Evolutionary conservation across 2,113 vertebrate genomes (phyloP), one percentile per base, ranked within the genome.

Genomic region (Fregata magnificens): DNA sequence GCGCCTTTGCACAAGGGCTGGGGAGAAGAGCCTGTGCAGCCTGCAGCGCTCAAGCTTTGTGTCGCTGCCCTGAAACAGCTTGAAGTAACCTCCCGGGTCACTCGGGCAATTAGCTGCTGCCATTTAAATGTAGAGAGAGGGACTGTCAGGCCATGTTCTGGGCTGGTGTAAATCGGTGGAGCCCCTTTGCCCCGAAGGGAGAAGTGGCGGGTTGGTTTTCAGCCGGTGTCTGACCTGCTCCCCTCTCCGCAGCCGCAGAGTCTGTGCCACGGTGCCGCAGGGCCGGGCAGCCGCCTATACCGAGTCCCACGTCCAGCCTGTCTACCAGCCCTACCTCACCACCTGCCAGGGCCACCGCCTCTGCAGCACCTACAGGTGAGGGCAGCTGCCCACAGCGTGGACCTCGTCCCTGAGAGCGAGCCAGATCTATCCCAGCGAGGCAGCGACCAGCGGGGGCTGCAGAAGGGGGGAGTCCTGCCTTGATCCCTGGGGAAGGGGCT

Each of bases 341-440:
- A 94, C 98, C 93, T 99, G 99, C 82, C 98, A 97, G 5, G 99
- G 98, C 32, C 98, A 99, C 34, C 98, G 98, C 7, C 95, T 99
- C 92, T 99, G 99, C 98, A 99, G 99, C 97, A 99, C 99, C 5
- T 99, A 99, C 99, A 99, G 99, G 99, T 99, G 88, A 96, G 97
- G 65, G 47, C 86, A 18, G 13, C 91, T 3, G n/a, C 89, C 82
- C 1, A 58, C 26, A 5, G 47, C 38, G 2, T 0, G 1, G 7
- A 7, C 38, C 63, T 5, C 12, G 12, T 10, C 36, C 66, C 13
- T 2, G 10, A 3, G 21, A 56, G n/a, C 45, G 34, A 42, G 34
- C 45, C 0, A 10, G 62, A 47, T 24, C 36, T 17, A 0, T 38
- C 76, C 62, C 55, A 44, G 45, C 2, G 1, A 52, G 67, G 38